phyloP scores from a whole-genome alignment of 2,797 vertebrate species.

The Ctenopoma multispine region DNA sequence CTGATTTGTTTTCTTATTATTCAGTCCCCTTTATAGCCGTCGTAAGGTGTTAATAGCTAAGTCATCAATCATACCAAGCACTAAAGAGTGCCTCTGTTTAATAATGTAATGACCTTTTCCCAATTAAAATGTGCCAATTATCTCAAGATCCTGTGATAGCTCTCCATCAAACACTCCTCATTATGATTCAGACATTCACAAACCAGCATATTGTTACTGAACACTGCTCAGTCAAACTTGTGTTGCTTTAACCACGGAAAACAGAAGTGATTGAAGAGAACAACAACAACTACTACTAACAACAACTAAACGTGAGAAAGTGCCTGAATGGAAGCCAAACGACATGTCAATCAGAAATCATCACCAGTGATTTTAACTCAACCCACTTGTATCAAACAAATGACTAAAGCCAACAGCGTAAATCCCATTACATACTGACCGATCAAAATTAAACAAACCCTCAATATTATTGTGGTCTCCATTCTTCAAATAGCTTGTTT shows the following conservation, averaged over 20 bases:
- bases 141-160: slow-evolving; percentile 61
- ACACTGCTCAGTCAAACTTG: slow-evolving; percentile 31
- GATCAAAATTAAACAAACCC: too few species aligned
- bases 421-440: too few species aligned
- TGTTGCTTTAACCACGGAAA: slow-evolving; percentile 21
- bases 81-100: slow-evolving; percentile 47
- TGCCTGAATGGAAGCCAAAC: slow-evolving; percentile 10
- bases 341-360: slow-evolving; percentile 15
- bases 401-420: too few species aligned
- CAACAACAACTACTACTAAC: too few species aligned
- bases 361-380: slow-evolving; percentile 11
- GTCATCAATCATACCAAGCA: slow-evolving; percentile 45
- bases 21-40: slow-evolving; percentile 48
- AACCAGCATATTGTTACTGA: slow-evolving; percentile 54
- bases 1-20: slow-evolving; percentile 16
- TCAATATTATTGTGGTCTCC: too few species aligned
- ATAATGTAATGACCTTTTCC: slow-evolving; percentile 50
- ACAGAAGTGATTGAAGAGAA: slow-evolving; percentile 27
- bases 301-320: too few species aligned
- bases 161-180: slow-evolving; percentile 52
- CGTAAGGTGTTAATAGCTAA: slow-evolving; percentile 56
- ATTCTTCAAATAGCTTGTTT: too few species aligned
- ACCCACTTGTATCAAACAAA: too few species aligned
- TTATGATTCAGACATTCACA: slow-evolving; percentile 56
- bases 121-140: slow-evolving; percentile 79